phyloP scores from a whole-genome alignment of 35 echinoderm and acorn worm genomes.

The Ophioderma brevispina region DNA sequence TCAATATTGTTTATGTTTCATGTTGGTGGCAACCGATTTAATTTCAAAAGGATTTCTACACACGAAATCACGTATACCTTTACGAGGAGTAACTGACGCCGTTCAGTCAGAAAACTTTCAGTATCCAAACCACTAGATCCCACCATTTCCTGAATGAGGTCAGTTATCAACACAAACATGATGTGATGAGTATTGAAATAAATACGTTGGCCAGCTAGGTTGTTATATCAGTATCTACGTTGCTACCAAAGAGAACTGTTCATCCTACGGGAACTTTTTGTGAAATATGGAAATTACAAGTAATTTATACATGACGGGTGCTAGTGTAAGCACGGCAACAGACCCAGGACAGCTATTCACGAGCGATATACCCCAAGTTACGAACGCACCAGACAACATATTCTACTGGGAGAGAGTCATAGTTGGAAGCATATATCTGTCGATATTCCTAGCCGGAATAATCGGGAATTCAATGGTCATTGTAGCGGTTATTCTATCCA shows the following conservation, averaged over 20 bases:
- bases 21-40: too few species aligned
- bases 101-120: too few species aligned
- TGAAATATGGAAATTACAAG: not conserved
- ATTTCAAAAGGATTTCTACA: too few species aligned
- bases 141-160: not conserved
- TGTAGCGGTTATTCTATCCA: slow-evolving; percentile 57
- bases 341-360: not conserved
- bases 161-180: not conserved
- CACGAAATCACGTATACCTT: too few species aligned
- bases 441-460: slow-evolving; percentile 46
- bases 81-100: too few species aligned
- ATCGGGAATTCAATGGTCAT: slow-evolving; percentile 76
- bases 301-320: not conserved
- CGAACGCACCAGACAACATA: not conserved
- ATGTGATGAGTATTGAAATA: not conserved
- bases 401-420: slow-evolving; percentile 20
- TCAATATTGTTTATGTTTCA: too few species aligned
- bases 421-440: slow-evolving; percentile 41
- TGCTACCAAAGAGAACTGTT: not conserved
- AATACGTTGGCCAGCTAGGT: not conserved
- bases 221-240: not conserved
- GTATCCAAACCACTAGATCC: too few species aligned
- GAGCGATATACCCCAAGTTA: not conserved
- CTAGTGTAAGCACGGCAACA: not conserved
- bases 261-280: not conserved